phyloP scores from a whole-genome alignment of 2,797 vertebrate genomes.

The Carduelis carduelis region DNA sequence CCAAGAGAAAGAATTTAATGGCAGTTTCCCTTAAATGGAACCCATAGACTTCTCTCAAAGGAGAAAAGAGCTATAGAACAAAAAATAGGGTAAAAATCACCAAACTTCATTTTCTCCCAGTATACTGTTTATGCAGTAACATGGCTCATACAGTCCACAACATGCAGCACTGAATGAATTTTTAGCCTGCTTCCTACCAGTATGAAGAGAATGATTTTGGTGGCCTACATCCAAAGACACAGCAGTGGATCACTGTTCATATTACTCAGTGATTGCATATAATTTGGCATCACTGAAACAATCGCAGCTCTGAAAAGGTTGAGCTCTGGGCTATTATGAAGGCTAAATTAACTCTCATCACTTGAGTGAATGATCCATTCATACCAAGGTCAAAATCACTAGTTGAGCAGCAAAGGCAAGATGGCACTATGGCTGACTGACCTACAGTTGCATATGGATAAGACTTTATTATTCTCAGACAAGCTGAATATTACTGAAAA shows the following conservation, averaged over 20 bases:
- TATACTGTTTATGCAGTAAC: not conserved
- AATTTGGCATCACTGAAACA: constrained; percentile 57
- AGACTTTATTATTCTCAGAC: not conserved
- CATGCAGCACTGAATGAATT: not conserved
- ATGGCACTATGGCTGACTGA: not conserved
- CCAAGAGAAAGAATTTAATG: not conserved
- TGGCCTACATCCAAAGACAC: constrained; percentile 28
- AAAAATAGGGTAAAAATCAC: not conserved
- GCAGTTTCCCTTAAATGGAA: not conserved
- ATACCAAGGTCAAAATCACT: constrained; percentile 54
- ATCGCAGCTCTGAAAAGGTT: constrained; percentile 26
- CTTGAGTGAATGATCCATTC: constrained; percentile 55
- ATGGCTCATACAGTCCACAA: not conserved
- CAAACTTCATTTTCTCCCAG: not conserved
- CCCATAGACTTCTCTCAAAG: not conserved
- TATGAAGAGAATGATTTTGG: not conserved
- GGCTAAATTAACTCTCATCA: constrained; percentile 63
- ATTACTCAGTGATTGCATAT: constrained; percentile 54
- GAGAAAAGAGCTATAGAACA: not conserved
- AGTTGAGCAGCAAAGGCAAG: constrained; percentile 9
- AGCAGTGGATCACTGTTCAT: constrained; percentile 41
- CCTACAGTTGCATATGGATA: not conserved
- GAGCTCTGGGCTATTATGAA: constrained; percentile 39
- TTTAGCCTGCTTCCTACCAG: not conserved
- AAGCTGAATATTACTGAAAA: not conserved